These are phyloP conservation scores for Thalassophryne amazonica DNA, from an alignment of 2,797 vertebrate genomes.

Conservation along the genomic window DNA sequence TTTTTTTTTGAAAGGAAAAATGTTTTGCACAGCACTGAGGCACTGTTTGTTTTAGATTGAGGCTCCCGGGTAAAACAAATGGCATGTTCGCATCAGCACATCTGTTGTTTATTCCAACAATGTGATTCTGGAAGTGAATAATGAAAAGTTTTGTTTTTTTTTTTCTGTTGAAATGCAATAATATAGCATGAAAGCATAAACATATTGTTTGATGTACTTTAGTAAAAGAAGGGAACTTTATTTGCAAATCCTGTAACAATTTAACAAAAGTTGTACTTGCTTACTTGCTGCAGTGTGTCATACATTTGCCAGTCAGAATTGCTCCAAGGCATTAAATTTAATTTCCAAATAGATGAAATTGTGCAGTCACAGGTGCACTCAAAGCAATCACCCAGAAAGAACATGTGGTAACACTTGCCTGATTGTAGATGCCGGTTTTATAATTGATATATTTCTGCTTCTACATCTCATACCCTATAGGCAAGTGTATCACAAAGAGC, in stretches of 20 bases:
- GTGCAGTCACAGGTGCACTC: no score
- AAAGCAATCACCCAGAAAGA: no score
- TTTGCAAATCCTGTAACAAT: background rate
- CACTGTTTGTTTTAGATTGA: conserved; percentile 16
- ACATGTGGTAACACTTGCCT: no score
- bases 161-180: no score
- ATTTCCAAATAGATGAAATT: no score
- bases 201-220: background rate
- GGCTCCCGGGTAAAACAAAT: conserved; percentile 1
- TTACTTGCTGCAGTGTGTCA: background rate
- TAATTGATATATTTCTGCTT: background rate
- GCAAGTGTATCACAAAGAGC: conserved; percentile 97
- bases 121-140: background rate
- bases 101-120: conserved; percentile 11
- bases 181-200: background rate
- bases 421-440: no score
- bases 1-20: no score
- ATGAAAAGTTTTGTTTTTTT: no score
- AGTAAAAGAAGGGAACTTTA: background rate
- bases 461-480: conserved; percentile 58
- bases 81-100: background rate
- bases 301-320: background rate
- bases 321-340: no score
- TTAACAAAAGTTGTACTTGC: background rate
- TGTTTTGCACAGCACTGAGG: conserved; percentile 16